A percentile compares a stretch with the other conserved stretches of the same genome.
Evolutionary conservation across 2,113 vertebrate genomes (phyloP).

Genomic region (Nymphicus hollandicus): DNA sequence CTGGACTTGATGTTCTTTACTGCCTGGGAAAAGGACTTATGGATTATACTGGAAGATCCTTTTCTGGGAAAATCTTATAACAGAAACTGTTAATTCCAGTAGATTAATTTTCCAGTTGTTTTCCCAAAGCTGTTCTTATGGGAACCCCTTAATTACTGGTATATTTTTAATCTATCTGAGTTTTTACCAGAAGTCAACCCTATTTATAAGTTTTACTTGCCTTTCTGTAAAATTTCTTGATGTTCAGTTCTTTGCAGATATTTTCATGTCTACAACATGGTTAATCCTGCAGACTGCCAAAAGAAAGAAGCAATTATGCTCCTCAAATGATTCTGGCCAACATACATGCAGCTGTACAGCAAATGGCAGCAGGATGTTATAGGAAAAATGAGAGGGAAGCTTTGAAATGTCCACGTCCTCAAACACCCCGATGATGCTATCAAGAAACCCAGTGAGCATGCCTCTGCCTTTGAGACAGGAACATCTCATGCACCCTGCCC

Average conservation of each 20-base stretch:
- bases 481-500: not conserved
- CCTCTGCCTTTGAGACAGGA: not conserved
- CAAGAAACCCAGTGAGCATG: not conserved
- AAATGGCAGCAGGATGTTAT: not conserved
- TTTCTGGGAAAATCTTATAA: conserved; percentile 35
- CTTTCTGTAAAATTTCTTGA: not conserved
- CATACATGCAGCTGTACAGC: not conserved
- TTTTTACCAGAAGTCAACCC: not conserved
- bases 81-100: conserved; percentile 27
- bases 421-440: not conserved
- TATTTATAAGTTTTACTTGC: conserved; percentile 7
- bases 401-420: not conserved
- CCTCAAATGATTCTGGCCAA: not conserved
- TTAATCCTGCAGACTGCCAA: not conserved
- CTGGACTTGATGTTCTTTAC: not conserved
- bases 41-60: not conserved
- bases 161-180: not conserved
- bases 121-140: not conserved
- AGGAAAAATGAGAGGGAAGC: not conserved
- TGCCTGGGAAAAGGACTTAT: not conserved
- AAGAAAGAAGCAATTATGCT: not conserved
- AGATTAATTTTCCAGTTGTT: conserved; percentile 37
- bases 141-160: not conserved
- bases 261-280: not conserved
- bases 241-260: not conserved